phyloP scores from a whole-genome alignment of 2,888 invertebrate genomes.

The Bedellia somnulentella region DNA sequence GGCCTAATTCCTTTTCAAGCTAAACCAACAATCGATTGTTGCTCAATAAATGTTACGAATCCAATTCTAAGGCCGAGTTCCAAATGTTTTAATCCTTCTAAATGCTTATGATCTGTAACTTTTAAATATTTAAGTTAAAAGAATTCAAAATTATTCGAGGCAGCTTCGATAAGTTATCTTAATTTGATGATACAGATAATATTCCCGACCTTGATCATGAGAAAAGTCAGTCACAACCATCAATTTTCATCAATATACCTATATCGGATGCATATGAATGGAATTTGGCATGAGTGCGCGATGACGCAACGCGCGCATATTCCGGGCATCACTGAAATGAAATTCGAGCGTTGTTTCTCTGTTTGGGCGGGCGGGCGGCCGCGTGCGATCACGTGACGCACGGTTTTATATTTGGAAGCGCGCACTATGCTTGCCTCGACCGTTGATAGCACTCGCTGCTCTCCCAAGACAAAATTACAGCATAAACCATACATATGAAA shows the following conservation, averaged over 20 bases:
- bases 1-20: conserved; percentile 19
- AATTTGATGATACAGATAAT: no score
- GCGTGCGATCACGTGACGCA: conserved; percentile 44
- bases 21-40: no score
- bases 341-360: conserved; percentile 56
- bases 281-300: conserved; percentile 12
- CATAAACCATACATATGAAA: conserved; percentile 54
- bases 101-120: no score
- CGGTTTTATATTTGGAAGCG: conserved; percentile 44
- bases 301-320: neutral
- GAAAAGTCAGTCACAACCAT: no score
- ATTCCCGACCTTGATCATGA: neutral
- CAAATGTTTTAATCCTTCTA: no score
- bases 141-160: no score
- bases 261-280: conserved; percentile 10
- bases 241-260: no score
- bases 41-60: no score
- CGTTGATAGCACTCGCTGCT: conserved; percentile 31
- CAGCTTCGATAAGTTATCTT: no score
- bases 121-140: no score
- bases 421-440: conserved; percentile 38
- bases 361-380: conserved; percentile 54
- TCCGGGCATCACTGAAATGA: conserved; percentile 24
- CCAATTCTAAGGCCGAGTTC: no score
- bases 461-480: conserved; percentile 24